Evolutionary conservation across 2,113 vertebrate genomes (phyloP), one percentile per base, ranked within the genome.

Genomic region (Tetrao urogallus): DNA sequence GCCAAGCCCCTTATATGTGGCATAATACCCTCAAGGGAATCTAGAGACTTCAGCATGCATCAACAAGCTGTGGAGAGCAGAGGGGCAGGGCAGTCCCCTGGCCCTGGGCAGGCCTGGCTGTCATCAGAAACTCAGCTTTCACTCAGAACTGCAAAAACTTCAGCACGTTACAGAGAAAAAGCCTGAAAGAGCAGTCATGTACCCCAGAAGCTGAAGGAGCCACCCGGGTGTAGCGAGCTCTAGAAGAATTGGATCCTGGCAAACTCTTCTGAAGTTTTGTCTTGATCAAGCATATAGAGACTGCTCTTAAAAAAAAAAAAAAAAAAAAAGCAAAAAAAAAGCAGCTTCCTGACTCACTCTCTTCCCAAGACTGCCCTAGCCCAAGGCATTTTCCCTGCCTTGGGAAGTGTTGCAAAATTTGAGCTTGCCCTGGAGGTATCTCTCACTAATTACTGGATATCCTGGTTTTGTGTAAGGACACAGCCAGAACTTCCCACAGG

Each of bases 351-450:
- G 96, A 96, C 86, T 96, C 95, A 96, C 72, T 69, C 38, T 89
- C 95, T 96, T 96, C 92, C 93, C 95, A 96, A 96, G 93, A 90
- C 94, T 96, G 93, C 94, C 96, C 93, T 90, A 75, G 96, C 96
- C 91, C 65, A 66, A 40, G 73, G 95, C 93, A 32, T 72, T 82
- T 83, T 95, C 93, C 70, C 95, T 94, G 95, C 94, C 93, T 97
- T 96, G 91, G 95, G 94, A 96, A 96, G 91, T 93, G 80, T 95
- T 94, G 94, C 91, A 91, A 95, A 96, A 94, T 93, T 72, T 36
- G 86, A 95, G 76, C 88, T 94, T 90, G 79, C 95, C 95, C 80
- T 63, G 36, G 48, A 95, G 96, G 85, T 66, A 83, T 91, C 77
- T 91, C 87, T 81, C 85, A 69, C 88, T 95, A 94, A 95, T 95